Percentiles rank a stretch among this genome's conserved stretches.
These are phyloP conservation scores for Bugulina stolonifera DNA, from an alignment of 2,888 invertebrate genomes.

Conservation along the genomic window DNA sequence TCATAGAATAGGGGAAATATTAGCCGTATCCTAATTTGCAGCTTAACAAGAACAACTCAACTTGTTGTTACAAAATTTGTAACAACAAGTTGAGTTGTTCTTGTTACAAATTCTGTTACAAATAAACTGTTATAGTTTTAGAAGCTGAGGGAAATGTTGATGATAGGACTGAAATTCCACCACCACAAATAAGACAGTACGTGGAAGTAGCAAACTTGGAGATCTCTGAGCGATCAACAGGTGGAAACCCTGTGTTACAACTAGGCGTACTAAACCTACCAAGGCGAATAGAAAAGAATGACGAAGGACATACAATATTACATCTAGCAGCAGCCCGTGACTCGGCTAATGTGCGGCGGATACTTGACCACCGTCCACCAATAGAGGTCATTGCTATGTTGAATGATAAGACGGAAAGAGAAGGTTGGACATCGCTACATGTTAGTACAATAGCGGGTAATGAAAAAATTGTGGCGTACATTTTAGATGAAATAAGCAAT, in stretches of 20 bases:
- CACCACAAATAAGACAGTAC: not conserved
- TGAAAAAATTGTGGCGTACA: not conserved
- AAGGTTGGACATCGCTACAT: slow-evolving; percentile 15
- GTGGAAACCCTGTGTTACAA: not conserved
- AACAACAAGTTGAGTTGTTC: too few relatives aligned
- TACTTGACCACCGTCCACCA: not conserved
- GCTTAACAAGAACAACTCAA: too few relatives aligned
- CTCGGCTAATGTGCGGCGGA: not conserved
- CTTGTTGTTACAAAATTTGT: too few relatives aligned
- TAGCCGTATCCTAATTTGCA: too few relatives aligned
- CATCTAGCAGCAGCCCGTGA: not conserved
- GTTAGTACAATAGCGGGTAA: not conserved
- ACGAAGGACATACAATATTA: not conserved
- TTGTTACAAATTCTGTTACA: too few relatives aligned
- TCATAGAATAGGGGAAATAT: too few relatives aligned
- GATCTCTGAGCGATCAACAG: not conserved
- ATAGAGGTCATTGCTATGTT: not conserved
- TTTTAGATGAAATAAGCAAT: not conserved
- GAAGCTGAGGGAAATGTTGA: too few relatives aligned
- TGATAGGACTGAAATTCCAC: not conserved
- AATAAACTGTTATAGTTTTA: too few relatives aligned
- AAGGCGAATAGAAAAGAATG: not conserved
- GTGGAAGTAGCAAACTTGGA: not conserved
- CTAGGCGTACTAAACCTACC: not conserved
- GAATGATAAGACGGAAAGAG: not conserved